phyloP scores from a whole-genome alignment of 2,888 invertebrate genomes.

The Platycheirus rosarum region DNA sequence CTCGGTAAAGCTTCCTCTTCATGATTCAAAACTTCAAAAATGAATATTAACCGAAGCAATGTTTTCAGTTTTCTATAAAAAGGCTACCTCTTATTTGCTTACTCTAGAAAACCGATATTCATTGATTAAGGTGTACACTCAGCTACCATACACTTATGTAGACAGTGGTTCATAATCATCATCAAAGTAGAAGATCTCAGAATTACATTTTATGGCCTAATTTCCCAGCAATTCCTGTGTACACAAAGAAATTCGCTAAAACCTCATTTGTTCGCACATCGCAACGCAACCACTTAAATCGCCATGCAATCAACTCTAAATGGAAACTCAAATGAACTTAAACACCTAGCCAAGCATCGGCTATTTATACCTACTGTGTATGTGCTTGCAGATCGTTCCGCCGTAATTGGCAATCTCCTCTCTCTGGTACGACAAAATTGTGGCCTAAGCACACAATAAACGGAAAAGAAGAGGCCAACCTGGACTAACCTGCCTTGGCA shows the following conservation, averaged over 20 bases:
- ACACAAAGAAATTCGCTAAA: slow-evolving; percentile 45
- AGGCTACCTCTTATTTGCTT: no score
- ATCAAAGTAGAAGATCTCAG: slow-evolving; percentile 11
- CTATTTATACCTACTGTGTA: slow-evolving; percentile 36
- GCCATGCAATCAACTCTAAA: slow-evolving; percentile 65
- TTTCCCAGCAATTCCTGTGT: slow-evolving; percentile 40
- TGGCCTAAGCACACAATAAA: slow-evolving; percentile 9
- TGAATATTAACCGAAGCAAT: no score
- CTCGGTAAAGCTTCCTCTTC: no score
- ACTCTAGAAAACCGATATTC: slow-evolving; percentile 21
- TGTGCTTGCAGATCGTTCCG: slow-evolving; percentile 24
- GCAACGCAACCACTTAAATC: slow-evolving; percentile 43
- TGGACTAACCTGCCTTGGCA: neutral
- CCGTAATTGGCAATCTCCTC: slow-evolving; percentile 51
- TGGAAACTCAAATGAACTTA: slow-evolving; percentile 64
- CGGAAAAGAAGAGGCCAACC: slow-evolving; percentile 2
- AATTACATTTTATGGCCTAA: slow-evolving; percentile 48
- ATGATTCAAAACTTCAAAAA: no score
- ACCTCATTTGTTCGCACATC: slow-evolving; percentile 63
- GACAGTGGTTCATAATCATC: neutral
- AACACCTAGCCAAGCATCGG: slow-evolving; percentile 61
- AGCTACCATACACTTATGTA: neutral
- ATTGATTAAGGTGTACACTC: neutral
- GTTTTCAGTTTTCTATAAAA: no score
- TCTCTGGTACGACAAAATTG: slow-evolving; percentile 12